These are phyloP conservation scores for Crotalus viridis DNA, from an alignment of 2,113 vertebrate species.

Conservation along the genomic window DNA sequence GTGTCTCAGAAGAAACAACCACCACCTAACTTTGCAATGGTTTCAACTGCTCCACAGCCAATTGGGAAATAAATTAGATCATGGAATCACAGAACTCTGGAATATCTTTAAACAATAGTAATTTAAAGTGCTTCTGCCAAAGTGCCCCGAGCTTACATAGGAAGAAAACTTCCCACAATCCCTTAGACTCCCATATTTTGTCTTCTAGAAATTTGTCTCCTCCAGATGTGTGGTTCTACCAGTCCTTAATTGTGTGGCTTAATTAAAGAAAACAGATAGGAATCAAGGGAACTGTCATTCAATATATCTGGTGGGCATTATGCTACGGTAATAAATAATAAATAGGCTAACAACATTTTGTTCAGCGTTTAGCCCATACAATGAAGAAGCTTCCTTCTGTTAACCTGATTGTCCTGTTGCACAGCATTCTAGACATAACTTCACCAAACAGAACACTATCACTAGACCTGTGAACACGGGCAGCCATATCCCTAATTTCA, in stretches of 20 bases:
- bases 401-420: constrained; percentile 57
- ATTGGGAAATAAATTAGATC: not conserved
- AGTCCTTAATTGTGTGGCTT: not conserved
- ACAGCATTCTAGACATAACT: constrained; percentile 57
- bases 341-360: not conserved
- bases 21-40: not conserved
- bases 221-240: not conserved
- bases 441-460: constrained; percentile 53
- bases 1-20: too few species aligned
- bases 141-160: not conserved
- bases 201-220: not conserved
- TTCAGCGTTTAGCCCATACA: not conserved
- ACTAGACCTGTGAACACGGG: constrained; percentile 49
- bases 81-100: not conserved
- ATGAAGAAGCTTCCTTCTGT: constrained; percentile 9
- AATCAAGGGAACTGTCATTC: not conserved
- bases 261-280: not conserved
- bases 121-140: not conserved
- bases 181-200: not conserved
- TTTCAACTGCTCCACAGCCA: not conserved
- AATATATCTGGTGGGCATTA: not conserved
- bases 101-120: not conserved
- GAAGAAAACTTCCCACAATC: not conserved
- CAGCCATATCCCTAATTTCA: constrained; percentile 44
- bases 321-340: not conserved